Base-by-base conservation (phyloP, 1,140 invertebrate genomes). In the Drosophila tsacasi region DNA sequence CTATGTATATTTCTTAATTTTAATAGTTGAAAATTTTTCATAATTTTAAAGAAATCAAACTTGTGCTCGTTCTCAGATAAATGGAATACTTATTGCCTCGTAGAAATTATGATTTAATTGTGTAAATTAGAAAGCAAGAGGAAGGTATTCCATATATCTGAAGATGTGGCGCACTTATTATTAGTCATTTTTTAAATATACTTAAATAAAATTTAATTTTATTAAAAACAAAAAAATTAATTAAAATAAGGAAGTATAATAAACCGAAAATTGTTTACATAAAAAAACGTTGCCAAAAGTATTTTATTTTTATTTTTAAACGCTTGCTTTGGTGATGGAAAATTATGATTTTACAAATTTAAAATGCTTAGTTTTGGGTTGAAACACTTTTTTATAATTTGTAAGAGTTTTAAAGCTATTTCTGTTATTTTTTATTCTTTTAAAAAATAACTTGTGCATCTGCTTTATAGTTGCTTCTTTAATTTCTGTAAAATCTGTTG, bases 131-230 rank as follows among this genome's bases (percentile, higher is more conserved):
- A 62, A 42, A 15, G 50, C 46, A 46, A 39, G n/a, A 15, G 21
- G 13, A 47, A 61, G 65, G 64, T 77, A 67, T 77, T 77, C 57
- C 76, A n/a, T 50, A 27, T 87, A 58, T 47, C 47, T 59, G 17
- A 57, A 44, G 21, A 37, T 25, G 46, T 15, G 47, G 60, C 13
- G 60, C 13, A 39, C 54, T 50, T 63, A 74, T 74, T 76, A 62
- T 89, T 83, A 87, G 75, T 44, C 47, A 68, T 65, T 74, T 74
- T 80, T 52, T 52, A 73, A 55, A 55, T 37, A 74, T 80, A 89
- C 65, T 79, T 90, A 87, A 89, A 84, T 87, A 90, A 87, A 87
- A 87, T 87, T 50, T 55, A 72, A 87, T 84, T 83, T 87, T 89
- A 90, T 89, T 87, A 84, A 89, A 76, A 67, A 49, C 46, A 60